Conservation (phyloP, 1,140 invertebrate genomes). For the Saxidomus purpurata region DNA sequence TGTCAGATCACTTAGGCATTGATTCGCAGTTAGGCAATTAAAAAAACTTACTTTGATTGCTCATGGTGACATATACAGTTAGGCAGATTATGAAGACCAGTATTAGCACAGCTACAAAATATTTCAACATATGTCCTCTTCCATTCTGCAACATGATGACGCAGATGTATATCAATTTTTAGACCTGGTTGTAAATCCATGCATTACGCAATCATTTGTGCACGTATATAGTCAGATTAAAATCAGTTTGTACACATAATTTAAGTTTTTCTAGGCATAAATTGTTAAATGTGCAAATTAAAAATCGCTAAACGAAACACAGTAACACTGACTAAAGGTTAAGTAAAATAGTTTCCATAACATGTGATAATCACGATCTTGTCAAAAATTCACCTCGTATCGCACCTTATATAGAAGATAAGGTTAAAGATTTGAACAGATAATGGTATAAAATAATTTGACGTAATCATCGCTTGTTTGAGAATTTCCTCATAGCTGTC, state of each 20-base stretch:
- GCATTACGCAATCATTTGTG: background rate
- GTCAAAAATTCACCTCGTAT: background rate
- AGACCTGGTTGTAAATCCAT: background rate
- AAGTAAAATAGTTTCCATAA: background rate
- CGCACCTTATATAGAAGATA: background rate
- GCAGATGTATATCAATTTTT: background rate
- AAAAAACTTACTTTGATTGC: background rate
- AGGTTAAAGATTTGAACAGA: background rate
- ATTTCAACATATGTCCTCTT: background rate
- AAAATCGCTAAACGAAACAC: too few relatives aligned
- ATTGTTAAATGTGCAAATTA: too few relatives aligned
- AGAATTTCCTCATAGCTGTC: too few relatives aligned
- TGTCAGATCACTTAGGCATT: too few relatives aligned
- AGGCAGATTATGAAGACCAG: background rate
- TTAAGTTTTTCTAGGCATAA: too few relatives aligned
- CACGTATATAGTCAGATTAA: too few relatives aligned
- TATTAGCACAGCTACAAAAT: background rate
- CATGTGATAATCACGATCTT: too few relatives aligned
- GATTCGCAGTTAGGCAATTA: too few relatives aligned
- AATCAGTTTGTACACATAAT: too few relatives aligned
- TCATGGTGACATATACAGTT: background rate
- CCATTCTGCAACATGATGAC: background rate
- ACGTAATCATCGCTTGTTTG: too few relatives aligned
- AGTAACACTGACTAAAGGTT: background rate
- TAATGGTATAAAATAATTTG: background rate